phyloP scores from a whole-genome alignment of 2,113 vertebrate genomes.

The Eurypyga helias region DNA sequence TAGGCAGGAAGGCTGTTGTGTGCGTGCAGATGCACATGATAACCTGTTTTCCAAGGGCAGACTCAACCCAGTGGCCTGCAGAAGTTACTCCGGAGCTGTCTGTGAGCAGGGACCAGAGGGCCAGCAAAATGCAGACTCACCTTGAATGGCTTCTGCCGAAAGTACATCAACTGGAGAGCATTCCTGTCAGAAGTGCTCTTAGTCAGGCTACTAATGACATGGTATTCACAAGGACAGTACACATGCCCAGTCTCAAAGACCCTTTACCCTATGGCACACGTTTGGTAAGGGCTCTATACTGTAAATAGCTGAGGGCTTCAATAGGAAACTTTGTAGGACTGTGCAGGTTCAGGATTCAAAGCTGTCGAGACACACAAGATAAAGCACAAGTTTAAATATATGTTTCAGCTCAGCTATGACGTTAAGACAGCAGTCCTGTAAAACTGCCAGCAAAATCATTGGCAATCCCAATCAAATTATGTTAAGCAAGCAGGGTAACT shows the following conservation, averaged over 20 bases:
- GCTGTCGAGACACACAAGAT: background rate
- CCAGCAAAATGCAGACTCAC: background rate
- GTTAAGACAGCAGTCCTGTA: background rate
- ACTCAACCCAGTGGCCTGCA: background rate
- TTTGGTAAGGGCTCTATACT: background rate
- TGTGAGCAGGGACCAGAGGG: background rate
- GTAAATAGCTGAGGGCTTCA: background rate
- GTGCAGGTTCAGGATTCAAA: background rate
- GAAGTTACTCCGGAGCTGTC: background rate
- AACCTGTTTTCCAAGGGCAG: background rate
- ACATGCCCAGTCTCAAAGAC: background rate
- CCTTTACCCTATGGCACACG: background rate
- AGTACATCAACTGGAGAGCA: background rate
- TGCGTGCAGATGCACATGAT: accelerated
- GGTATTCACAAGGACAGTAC: background rate
- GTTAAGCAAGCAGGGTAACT: background rate
- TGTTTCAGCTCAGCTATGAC: background rate
- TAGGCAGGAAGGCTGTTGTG: background rate
- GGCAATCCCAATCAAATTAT: background rate
- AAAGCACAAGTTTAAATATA: background rate
- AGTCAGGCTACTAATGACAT: background rate
- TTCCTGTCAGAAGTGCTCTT: background rate
- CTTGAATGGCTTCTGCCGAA: background rate
- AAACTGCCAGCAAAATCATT: background rate
- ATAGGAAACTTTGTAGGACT: background rate